Conservation (phyloP, 1,140 invertebrate species). For the Platyura marginata region DNA sequence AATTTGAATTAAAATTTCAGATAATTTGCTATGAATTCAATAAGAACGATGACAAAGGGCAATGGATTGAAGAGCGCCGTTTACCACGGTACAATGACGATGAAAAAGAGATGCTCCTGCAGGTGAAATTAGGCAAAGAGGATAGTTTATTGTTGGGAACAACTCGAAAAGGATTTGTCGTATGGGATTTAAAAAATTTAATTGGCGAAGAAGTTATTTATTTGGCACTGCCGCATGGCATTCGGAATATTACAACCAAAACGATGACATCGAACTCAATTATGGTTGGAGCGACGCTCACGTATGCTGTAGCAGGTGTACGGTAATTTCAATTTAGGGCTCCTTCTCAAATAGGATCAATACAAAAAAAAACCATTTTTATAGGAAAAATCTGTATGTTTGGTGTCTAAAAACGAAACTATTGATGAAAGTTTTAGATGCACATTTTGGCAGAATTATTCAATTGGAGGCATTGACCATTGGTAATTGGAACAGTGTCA, state of each 20-base stretch:
- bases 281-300: slow-evolving; percentile 73
- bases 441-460: slow-evolving; percentile 93
- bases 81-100: slow-evolving; percentile 39
- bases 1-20: slow-evolving; percentile 42
- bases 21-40: slow-evolving; percentile 43
- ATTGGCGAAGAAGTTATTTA: slow-evolving; percentile 35
- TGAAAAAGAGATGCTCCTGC: slow-evolving; percentile 52
- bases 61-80: slow-evolving; percentile 39
- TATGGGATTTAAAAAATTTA: slow-evolving; percentile 41
- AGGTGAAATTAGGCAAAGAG: slow-evolving; percentile 63
- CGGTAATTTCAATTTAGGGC: slow-evolving; percentile 33
- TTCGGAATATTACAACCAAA: slow-evolving; percentile 81
- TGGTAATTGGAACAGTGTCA: slow-evolving; percentile 82
- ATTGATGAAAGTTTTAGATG: slow-evolving; percentile 82
- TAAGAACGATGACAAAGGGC: slow-evolving; percentile 37
- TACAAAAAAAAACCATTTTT: slow-evolving; percentile 7
- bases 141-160: slow-evolving; percentile 66
- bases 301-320: slow-evolving; percentile 88
- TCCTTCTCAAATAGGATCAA: too few relatives aligned
- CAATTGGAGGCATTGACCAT: slow-evolving; percentile 70
- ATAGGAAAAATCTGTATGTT: slow-evolving; percentile 85
- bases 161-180: slow-evolving; percentile 61
- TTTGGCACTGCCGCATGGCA: slow-evolving; percentile 67
- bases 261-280: slow-evolving; percentile 77
- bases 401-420: slow-evolving; percentile 67